Base-by-base conservation (phyloP, 2,797 vertebrate genomes). In the Typhlichthys eigenmanni region DNA sequence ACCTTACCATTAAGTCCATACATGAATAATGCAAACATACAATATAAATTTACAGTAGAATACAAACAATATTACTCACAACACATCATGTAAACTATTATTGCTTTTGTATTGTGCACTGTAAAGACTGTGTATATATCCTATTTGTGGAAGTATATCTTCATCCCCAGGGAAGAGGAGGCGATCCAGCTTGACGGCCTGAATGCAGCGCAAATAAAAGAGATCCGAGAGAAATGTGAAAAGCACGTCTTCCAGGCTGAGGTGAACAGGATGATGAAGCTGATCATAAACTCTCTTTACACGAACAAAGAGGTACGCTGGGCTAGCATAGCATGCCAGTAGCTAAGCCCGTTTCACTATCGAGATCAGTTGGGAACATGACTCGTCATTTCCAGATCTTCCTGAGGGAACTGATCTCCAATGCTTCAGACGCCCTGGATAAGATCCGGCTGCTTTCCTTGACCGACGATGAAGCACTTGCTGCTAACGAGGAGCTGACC, bases 261-360 rank as follows among this genome's bases (percentile, higher is more conserved):
- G 91, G 97, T 99, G 62, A 99, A 98, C 84, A 91, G 97, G 60
- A 99, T 99, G 98, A 99, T 99, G 98, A 99, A 99, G 76, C 91
- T 99, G n/a, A 99, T 99, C 74, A 99, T 99, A 78, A 99, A 99
- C 81, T 99, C 98, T 1, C 84, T 99, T 4, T 99, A 99, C 78
- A 99, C 98, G 90, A 99, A 99, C 79, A 99, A 99, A 78, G 98
- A 99, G 95, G 98, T 98, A 81, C 91, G 91, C 60, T 4, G 10
- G 5, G 7, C 43, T 13, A 43, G 47, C 3, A 46, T 2, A 2
- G 4, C 2, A 12, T 50, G n/a, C 34, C 2, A 38, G 34, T 38
- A 9, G 1, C 6, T 38, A 38, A 38, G 8, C 6, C 34, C 4
- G 6, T 38, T 9, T 38, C 8, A 7, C 8, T 38, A 38, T 38